Base-by-base conservation (phyloP, 2,888 invertebrate species). In the Callyntrura sp. region DNA sequence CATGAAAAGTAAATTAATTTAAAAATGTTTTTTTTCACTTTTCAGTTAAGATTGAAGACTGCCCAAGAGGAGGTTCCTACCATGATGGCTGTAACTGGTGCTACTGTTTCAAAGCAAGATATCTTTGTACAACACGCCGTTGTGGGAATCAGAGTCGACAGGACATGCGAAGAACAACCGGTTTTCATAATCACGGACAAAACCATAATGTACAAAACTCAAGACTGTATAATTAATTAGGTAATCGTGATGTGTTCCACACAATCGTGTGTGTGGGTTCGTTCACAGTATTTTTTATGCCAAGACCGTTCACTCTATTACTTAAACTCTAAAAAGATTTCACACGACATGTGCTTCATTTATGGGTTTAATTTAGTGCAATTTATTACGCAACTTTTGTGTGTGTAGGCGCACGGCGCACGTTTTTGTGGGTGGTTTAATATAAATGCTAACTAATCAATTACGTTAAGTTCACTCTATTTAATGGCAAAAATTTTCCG, bases 81-180 rank as follows among this genome's bases (percentile, higher is more conserved):
- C 76, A 83, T 78, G 90, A 90, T 25, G 90, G 90, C 2, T 90
- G 90, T 57, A 90, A 90, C 51, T 90, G 83, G 86, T 90, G 90
- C 73, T 85, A 88, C 81, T 90, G 90, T 28, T 90, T 84, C 65
- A 90, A 88, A 60, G 79, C 88, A 14, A 84, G 90, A 55, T 90
- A 90, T 43, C 84, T 76, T 9, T 90, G 90, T 60, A 90, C 90
- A 20, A 88, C 70, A 6, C 25, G 88, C 20, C 78, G 85, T n/a
- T 90, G 90, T 73, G 88, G 78, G 11, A 73, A 81, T 62, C 55
- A 57, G 12, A 76, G 48, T 12, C 45, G 88, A 23, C 73, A 60
- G 14, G 76, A 73, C 73, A 14, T 28, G 4, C 65, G 82, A 5
- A 35, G 88, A 35, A 43, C 60, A 45, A 45, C 35, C 20, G 81